phyloP scores from a whole-genome alignment of 2,797 vertebrate genomes.

The Rachycentron canadum region DNA sequence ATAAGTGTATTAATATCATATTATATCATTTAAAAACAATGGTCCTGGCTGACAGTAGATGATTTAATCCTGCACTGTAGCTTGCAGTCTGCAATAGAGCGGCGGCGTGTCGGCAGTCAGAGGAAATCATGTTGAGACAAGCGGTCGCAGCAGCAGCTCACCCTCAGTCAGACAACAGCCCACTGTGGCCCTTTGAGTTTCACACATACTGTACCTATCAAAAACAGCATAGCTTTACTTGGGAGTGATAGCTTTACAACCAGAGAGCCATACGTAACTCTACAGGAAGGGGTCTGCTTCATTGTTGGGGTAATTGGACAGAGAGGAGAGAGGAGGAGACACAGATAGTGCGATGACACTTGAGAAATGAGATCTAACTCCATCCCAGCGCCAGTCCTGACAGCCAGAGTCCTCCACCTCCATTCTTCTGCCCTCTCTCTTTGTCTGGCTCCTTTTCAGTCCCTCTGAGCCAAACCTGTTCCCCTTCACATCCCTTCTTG shows the following conservation, averaged over 20 bases:
- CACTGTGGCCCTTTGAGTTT: slow-evolving; percentile 40
- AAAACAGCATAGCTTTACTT: slow-evolving; percentile 53
- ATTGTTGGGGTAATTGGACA: slow-evolving; percentile 78
- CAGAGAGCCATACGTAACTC: slow-evolving; percentile 69
- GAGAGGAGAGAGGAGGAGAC: slow-evolving; percentile 78
- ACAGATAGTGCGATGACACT: slow-evolving; percentile 79
- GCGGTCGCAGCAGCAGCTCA: slow-evolving; percentile 30
- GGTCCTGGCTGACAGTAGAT: slow-evolving; percentile 3
- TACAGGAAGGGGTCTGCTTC: slow-evolving; percentile 62
- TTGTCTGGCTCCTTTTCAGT: slow-evolving; percentile 76
- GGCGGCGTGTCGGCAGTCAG: slow-evolving; percentile 15
- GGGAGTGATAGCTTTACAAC: slow-evolving; percentile 64
- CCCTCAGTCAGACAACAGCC: slow-evolving; percentile 35
- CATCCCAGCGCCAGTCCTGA: slow-evolving; percentile 80
- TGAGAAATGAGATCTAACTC: slow-evolving; percentile 85
- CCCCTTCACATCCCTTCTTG: slow-evolving; percentile 76
- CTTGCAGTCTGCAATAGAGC: neutral
- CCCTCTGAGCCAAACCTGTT: slow-evolving; percentile 79
- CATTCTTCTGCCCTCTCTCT: slow-evolving; percentile 71
- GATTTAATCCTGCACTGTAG: slow-evolving; percentile 19
- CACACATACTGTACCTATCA: slow-evolving; percentile 71
- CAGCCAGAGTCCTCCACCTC: slow-evolving; percentile 79
- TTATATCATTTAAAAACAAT: neutral
- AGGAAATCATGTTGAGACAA: slow-evolving; percentile 34
- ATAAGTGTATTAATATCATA: neutral